Conservation (phyloP, 2,113 vertebrate species). For the Ctenodactylus gundi region DNA sequence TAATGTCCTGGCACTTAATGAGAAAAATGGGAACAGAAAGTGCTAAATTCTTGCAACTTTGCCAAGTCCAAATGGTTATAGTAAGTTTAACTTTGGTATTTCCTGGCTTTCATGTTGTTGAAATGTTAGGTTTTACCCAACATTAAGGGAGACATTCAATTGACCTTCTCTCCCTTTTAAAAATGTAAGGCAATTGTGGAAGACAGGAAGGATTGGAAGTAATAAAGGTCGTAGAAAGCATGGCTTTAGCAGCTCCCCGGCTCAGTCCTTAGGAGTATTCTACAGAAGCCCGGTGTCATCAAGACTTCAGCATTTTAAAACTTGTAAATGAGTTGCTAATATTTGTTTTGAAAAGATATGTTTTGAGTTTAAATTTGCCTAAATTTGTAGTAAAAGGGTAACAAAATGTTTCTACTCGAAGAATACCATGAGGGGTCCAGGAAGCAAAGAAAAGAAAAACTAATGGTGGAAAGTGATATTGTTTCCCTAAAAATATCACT, state of each 20-base stretch:
- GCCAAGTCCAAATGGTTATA: slow-evolving; percentile 62
- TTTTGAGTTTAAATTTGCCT: not conserved
- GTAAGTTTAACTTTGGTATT: slow-evolving; percentile 67
- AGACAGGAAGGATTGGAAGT: not conserved
- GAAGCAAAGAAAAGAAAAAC: not conserved
- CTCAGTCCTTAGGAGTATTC: not conserved
- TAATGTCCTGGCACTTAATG: slow-evolving; percentile 25
- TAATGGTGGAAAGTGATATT: not conserved
- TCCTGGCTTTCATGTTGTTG: slow-evolving; percentile 54
- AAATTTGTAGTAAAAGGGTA: not conserved
- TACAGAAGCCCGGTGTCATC: not conserved
- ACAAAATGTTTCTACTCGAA: not conserved
- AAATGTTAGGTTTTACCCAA: slow-evolving; percentile 54
- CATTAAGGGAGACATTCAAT: not conserved
- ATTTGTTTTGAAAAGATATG: not conserved
- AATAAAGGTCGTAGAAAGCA: not conserved
- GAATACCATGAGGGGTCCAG: not conserved
- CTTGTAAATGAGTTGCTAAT: not conserved
- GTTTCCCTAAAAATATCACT: not conserved
- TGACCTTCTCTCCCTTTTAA: slow-evolving; percentile 51
- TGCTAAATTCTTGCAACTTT: slow-evolving; percentile 47
- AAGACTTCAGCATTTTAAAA: slow-evolving; percentile 8
- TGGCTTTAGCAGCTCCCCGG: not conserved
- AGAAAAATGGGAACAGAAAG: slow-evolving; percentile 52
- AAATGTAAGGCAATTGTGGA: not conserved